These are phyloP conservation scores for Myotis brandtii DNA, from an alignment of 2,113 vertebrate species.

Conservation along the genomic window DNA sequence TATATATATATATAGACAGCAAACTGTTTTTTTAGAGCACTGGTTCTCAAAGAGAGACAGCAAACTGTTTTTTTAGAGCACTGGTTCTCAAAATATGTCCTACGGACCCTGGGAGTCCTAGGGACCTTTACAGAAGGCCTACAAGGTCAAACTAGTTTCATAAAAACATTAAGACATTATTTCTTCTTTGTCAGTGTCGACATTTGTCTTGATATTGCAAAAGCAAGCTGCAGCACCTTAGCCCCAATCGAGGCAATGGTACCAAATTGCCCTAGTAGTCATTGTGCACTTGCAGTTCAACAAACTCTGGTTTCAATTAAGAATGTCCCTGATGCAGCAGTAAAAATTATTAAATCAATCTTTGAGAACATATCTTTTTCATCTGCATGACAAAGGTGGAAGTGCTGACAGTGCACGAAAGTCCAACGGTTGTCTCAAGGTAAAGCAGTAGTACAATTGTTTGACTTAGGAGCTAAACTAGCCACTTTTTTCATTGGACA, in stretches of 20 bases:
- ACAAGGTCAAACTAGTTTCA: not conserved
- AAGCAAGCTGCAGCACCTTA: not conserved
- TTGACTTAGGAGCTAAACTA: not conserved
- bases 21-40: not conserved
- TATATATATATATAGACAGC: no score
- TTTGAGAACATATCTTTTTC: not conserved
- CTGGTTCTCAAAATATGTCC: slow-evolving; percentile 15
- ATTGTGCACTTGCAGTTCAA: not conserved
- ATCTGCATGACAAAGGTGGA: not conserved
- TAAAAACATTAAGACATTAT: not conserved
- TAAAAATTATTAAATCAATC: not conserved
- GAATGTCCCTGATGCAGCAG: not conserved
- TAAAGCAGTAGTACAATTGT: not conserved
- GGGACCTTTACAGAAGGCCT: not conserved
- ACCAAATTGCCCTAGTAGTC: not conserved
- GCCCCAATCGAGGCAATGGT: not conserved
- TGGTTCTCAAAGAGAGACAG: not conserved
- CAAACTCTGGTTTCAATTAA: not conserved
- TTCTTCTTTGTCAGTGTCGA: not conserved
- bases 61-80: not conserved
- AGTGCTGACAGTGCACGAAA: not conserved
- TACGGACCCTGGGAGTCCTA: not conserved
- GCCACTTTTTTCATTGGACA: not conserved
- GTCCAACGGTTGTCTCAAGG: not conserved
- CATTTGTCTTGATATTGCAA: not conserved